Evolutionary conservation across 1,140 invertebrate species (phyloP).

Genomic region (Cotesia vestalis): DNA sequence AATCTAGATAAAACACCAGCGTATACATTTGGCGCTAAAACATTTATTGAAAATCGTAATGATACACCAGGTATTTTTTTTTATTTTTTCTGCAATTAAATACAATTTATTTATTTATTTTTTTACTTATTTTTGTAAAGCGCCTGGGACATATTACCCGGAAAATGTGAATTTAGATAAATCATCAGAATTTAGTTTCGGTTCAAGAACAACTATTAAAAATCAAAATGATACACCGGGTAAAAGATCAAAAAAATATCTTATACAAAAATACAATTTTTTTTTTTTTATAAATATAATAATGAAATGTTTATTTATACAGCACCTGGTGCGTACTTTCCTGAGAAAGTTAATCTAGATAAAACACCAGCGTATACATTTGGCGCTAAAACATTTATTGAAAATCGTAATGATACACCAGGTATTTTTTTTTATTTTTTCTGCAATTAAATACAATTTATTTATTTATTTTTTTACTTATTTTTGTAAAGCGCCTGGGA

Average conservation of each 20-base stretch:
- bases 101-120: too few relatives aligned
- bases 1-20: slow-evolving; percentile 45
- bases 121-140: slow-evolving; percentile 38
- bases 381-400: slow-evolving; percentile 51
- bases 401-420: slow-evolving; percentile 40
- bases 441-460: too few relatives aligned
- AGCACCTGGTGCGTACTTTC: slow-evolving; percentile 50
- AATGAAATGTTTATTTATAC: slow-evolving; percentile 36
- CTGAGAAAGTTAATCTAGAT: slow-evolving; percentile 44
- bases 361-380: slow-evolving; percentile 42
- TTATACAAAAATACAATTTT: not conserved
- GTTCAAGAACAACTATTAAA: slow-evolving; percentile 61
- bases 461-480: too few relatives aligned
- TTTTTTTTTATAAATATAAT: not conserved
- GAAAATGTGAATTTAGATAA: slow-evolving; percentile 71
- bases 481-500: slow-evolving; percentile 28
- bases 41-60: slow-evolving; percentile 46
- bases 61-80: slow-evolving; percentile 29
- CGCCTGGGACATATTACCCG: slow-evolving; percentile 45
- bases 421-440: slow-evolving; percentile 17
- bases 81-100: too few relatives aligned
- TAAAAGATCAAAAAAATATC: not conserved
- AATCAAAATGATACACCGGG: too few relatives aligned
- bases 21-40: slow-evolving; percentile 49
- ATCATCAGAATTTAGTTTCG: slow-evolving; percentile 69